Evolutionary conservation across 2,797 vertebrate genomes (phyloP).

Genomic region (Dendrocincla fuliginosa): DNA sequence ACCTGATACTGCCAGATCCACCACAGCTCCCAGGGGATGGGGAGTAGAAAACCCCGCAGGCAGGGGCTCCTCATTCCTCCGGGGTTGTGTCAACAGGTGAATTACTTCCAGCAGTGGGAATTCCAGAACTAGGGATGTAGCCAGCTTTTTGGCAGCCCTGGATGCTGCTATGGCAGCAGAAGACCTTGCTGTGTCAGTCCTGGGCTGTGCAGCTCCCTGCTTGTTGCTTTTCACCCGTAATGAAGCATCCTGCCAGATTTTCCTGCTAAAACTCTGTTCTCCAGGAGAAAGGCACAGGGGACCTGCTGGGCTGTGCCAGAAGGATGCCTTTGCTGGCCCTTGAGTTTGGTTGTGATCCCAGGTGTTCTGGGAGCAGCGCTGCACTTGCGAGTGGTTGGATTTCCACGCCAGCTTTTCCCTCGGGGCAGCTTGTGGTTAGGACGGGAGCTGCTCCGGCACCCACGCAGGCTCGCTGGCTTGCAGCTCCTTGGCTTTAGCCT

Average conservation of each 20-base stretch:
- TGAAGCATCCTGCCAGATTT: not conserved
- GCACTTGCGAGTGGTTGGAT: not conserved
- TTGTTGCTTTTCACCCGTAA: not conserved
- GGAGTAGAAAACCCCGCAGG: not conserved
- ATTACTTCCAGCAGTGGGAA: not conserved
- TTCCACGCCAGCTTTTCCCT: not conserved
- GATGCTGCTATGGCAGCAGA: not conserved
- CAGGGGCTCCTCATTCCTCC: not conserved
- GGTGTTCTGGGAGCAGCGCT: not conserved
- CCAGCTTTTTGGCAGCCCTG: not conserved
- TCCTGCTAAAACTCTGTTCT: not conserved
- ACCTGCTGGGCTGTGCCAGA: not conserved
- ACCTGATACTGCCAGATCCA: not conserved
- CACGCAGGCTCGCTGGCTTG: not conserved
- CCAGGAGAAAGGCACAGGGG: not conserved
- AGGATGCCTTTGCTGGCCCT: not conserved
- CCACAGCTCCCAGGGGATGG: not conserved
- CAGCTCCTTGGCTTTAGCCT: not conserved
- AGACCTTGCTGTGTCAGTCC: fast-evolving
- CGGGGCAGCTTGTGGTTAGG: not conserved
- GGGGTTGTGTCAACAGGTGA: not conserved
- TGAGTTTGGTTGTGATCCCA: not conserved
- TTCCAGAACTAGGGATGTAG: not conserved
- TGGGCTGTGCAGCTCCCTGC: not conserved
- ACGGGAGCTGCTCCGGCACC: not conserved